Percentiles rank a stretch among this genome's conserved stretches.
Conservation (phyloP, 2,888 invertebrate genomes). For the Aricia artaxerxes region DNA sequence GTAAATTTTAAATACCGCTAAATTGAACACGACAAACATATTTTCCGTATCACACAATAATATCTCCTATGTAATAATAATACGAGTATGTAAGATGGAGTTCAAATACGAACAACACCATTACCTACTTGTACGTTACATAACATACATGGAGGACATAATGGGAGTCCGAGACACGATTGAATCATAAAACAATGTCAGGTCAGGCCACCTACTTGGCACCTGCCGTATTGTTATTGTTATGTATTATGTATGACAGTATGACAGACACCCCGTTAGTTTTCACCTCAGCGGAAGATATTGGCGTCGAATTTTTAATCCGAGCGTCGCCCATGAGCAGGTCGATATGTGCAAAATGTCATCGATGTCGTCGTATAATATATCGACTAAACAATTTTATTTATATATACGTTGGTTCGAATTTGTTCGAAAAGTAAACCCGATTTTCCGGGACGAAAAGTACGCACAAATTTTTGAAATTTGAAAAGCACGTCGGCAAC, state of each 20-base stretch:
- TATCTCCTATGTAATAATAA: neutral
- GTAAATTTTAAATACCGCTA: neutral
- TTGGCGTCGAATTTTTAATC: neutral
- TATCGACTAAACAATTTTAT: neutral
- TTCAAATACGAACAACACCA: neutral
- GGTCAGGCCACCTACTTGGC: constrained; percentile 20
- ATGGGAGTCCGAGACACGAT: constrained; percentile 3
- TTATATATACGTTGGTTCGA: neutral
- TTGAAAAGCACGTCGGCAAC: neutral
- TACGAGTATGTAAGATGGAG: neutral
- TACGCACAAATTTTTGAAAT: neutral
- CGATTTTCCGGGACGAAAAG: neutral
- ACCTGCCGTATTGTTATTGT: constrained; percentile 17
- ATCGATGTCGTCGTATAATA: too few relatives aligned
- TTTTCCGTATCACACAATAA: too few relatives aligned
- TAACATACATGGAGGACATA: neutral
- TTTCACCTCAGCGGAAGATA: constrained; percentile 1
- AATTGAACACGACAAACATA: neutral
- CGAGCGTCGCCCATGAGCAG: neutral
- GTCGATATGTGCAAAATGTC: too few relatives aligned
- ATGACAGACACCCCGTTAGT: constrained; percentile 8
- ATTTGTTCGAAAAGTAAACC: too few relatives aligned
- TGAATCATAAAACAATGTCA: constrained; percentile 23
- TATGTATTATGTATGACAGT: constrained; percentile 11
- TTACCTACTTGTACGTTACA: neutral